These are phyloP conservation scores for Platysternon megacephalum DNA, from an alignment of 2,113 vertebrate species.

Conservation along the genomic window DNA sequence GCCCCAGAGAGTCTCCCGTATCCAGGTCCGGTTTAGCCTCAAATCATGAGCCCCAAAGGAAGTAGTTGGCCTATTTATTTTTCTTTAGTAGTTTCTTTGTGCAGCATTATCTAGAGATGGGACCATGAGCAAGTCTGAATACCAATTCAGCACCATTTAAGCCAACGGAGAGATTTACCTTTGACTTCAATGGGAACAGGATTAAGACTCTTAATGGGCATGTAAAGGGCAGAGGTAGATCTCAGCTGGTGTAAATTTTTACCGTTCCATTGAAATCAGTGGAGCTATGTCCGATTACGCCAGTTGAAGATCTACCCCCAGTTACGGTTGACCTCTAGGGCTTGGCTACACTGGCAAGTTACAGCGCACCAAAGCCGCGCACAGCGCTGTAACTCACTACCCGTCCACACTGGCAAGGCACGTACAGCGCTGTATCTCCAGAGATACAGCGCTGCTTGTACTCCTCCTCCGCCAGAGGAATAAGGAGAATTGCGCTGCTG, in stretches of 20 bases:
- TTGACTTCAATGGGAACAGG: neutral
- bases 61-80: rapidly evolving
- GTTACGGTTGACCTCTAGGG: neutral
- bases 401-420: too few species aligned
- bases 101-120: rapidly evolving
- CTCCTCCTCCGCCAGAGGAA: too few species aligned
- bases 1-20: rapidly evolving
- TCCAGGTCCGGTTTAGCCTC: neutral
- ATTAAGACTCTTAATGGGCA: neutral
- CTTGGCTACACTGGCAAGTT: too few species aligned
- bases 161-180: neutral
- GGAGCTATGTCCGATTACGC: neutral
- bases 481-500: too few species aligned
- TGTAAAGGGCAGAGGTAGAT: neutral
- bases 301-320: neutral
- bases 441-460: too few species aligned
- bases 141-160: neutral
- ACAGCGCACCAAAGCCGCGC: too few species aligned
- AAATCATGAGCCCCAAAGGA: neutral
- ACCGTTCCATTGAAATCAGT: neutral
- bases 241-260: neutral
- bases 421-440: too few species aligned
- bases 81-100: neutral
- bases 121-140: neutral
- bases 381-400: too few species aligned